These are phyloP conservation scores for Salpingus planirostris DNA, from an alignment of 2,888 invertebrate species.

Conservation along the genomic window DNA sequence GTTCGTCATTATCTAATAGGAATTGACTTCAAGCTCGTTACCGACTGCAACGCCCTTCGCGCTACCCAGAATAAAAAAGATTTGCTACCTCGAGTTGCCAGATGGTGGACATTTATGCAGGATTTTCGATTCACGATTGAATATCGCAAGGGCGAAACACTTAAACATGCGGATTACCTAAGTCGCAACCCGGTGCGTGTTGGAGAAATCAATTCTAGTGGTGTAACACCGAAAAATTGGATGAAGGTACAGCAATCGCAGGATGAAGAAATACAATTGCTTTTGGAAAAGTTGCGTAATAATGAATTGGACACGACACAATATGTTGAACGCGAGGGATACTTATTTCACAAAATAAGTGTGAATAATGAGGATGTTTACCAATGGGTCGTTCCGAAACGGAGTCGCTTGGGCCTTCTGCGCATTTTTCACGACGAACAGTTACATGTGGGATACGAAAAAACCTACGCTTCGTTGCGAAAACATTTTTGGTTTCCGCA, in stretches of 20 bases:
- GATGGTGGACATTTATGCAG: background rate
- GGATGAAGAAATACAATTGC: slow-evolving; percentile 1
- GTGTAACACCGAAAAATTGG: slow-evolving; percentile 1
- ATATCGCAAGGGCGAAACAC: background rate
- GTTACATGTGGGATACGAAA: background rate
- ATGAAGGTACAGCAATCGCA: slow-evolving; percentile 1
- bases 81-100: background rate
- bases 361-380: slow-evolving; percentile 3
- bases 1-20: too few relatives aligned
- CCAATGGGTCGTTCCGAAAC: background rate
- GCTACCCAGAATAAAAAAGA: background rate
- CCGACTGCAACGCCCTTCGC: slow-evolving; percentile 1
- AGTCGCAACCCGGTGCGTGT: background rate
- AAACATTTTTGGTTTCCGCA: slow-evolving; percentile 9
- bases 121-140: background rate
- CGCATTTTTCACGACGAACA: background rate
- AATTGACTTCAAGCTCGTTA: too few relatives aligned
- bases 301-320: slow-evolving; percentile 1
- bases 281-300: slow-evolving; percentile 2
- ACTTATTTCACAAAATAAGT: background rate
- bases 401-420: background rate
- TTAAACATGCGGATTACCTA: background rate
- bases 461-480: too few relatives aligned
- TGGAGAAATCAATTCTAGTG: background rate
- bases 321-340: slow-evolving; percentile 2